Evolutionary conservation across 2,797 vertebrate genomes (phyloP).

Genomic region (Taenioides sp.): DNA sequence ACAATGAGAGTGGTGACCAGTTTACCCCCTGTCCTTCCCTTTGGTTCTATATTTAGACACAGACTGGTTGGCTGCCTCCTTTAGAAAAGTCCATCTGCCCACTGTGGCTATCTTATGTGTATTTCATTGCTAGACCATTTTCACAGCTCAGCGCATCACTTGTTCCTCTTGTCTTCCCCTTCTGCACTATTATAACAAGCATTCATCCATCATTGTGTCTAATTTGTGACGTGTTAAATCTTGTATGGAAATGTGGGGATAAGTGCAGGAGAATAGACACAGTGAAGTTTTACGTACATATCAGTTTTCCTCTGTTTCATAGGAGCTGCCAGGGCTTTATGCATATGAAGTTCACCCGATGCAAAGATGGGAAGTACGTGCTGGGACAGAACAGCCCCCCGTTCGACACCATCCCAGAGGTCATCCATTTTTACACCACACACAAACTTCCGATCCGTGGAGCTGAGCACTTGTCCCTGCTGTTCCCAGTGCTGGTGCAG

Average conservation of each 20-base stretch:
- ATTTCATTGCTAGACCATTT: constrained; percentile 13
- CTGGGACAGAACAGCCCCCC: constrained; percentile 89
- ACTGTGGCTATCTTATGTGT: constrained; percentile 13
- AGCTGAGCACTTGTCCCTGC: constrained; percentile 86
- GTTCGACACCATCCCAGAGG: constrained; percentile 86
- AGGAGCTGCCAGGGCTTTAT: constrained; percentile 95
- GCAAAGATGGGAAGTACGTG: constrained; percentile 83
- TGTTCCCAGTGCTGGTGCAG: constrained; percentile 86
- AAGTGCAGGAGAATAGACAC: constrained; percentile 29
- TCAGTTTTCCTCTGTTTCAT: constrained; percentile 22
- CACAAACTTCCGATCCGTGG: constrained; percentile 89
- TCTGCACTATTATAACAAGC: constrained; percentile 26
- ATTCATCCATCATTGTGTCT: constrained; percentile 45
- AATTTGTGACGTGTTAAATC: constrained; percentile 48
- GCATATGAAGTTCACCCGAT: constrained; percentile 89
- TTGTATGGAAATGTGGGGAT: constrained; percentile 27
- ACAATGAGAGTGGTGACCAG: constrained; percentile 59
- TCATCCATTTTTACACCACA: constrained; percentile 86
- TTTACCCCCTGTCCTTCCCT: constrained; percentile 55
- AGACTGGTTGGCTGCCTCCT: constrained; percentile 52
- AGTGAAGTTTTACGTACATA: constrained; percentile 36
- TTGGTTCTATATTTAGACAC: constrained; percentile 75
- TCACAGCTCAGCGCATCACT: constrained; percentile 26
- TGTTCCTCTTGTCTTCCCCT: constrained; percentile 20
- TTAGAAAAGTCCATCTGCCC: constrained; percentile 57